phyloP scores from a whole-genome alignment of 2,888 invertebrate species.

The Vanessa cardui region DNA sequence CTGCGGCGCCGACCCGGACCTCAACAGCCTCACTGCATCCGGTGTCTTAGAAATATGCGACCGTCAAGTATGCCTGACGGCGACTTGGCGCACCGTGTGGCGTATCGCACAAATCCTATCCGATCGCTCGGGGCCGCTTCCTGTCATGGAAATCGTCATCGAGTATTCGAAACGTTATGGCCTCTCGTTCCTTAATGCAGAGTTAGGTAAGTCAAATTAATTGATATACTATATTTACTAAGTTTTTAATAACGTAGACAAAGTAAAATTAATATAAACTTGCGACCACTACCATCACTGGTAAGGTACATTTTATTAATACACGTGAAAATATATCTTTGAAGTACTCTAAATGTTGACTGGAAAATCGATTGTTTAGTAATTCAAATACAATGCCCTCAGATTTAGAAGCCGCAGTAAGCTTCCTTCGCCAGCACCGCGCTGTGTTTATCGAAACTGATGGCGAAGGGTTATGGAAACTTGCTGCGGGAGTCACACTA shows the following conservation, averaged over 20 bases:
- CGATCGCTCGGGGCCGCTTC: constrained; percentile 49
- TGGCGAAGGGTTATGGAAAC: constrained; percentile 50
- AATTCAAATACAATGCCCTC: background rate
- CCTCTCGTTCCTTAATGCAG: constrained; percentile 57
- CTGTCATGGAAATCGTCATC: constrained; percentile 52
- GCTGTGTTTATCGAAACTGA: constrained; percentile 43
- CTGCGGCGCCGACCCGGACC: constrained; percentile 53
- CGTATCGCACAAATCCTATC: constrained; percentile 65
- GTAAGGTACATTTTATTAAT: too few species aligned
- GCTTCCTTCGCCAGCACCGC: constrained; percentile 56
- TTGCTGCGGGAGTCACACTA: constrained; percentile 56
- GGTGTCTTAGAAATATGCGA: constrained; percentile 56
- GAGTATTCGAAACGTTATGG: constrained; percentile 66
- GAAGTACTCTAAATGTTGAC: too few species aligned
- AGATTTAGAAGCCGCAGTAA: constrained; percentile 60
- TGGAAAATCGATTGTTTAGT: too few species aligned
- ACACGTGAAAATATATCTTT: too few species aligned
- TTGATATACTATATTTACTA: too few species aligned
- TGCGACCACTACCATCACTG: too few species aligned
- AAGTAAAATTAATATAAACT: too few species aligned
- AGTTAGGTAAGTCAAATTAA: constrained; percentile 55
- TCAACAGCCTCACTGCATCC: constrained; percentile 53
- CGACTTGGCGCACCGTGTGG: constrained; percentile 69
- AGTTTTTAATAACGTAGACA: too few species aligned
- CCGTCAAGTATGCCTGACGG: constrained; percentile 55